Evolutionary conservation across 2,797 vertebrate genomes (phyloP), one percentile per base, ranked within the genome.

Genomic region (Pseudopleuronectes americanus): DNA sequence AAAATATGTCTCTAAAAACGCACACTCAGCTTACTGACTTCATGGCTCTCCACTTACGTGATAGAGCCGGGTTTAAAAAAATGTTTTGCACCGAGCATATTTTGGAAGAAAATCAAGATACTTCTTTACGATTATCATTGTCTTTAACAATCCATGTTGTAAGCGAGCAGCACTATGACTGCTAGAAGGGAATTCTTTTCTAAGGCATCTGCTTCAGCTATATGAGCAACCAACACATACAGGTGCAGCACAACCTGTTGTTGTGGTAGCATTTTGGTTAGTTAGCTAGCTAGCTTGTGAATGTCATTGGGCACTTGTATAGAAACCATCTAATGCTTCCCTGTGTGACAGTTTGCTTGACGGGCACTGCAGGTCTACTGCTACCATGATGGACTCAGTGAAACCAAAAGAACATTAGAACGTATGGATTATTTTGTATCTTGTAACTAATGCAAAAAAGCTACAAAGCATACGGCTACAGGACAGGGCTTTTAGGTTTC

Each of bases 211-310:
- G 60, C 53, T 71, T 21, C 38, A 23, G 74, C 66, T 80, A 74
- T 56, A 10, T 43, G 21, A 68, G 49, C 36, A 54, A 43, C 17
- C 1, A 0, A 58, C 3, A 1, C 52, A 52, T 23, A 48, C 49
- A 26, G 53, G 23, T 36, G 53, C 45, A 57, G 59, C 52, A 67
- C 43, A 45, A 60, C 51, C 58, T 45, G 53, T 47, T 55, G 49
- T 49, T 51, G 26, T 68, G 57, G 73, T 74, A 81, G 68, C 71
- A 64, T 70, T 80, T 77, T 77, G 78, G 80, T 86, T 77, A 38
- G 67, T 48, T 71, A 84, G 77, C 77, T 68, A 55, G 58, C 68
- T 70, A 59, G 64, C 65, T 70, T 52, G 48, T 76, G 43, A 61
- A 45, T 47, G 41, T 63, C 60, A 23, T 10, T 49, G 80, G 60